Evolutionary conservation across 1,140 invertebrate species (phyloP), one percentile per base, ranked within the genome.

Genomic region (Thrips palmi): DNA sequence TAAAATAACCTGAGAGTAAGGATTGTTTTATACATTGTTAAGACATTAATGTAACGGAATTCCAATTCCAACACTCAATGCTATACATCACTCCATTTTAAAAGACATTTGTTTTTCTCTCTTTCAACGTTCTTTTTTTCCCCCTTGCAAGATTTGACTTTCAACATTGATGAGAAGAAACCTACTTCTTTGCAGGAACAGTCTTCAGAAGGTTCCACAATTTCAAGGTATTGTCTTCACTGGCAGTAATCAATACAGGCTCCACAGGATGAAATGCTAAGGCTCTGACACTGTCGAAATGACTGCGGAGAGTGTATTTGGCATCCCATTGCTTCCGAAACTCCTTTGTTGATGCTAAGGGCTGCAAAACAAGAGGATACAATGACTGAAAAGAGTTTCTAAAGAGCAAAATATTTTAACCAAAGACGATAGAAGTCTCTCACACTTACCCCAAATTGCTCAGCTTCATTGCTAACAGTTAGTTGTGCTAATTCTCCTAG

Each of bases 121-220:
- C n/a, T n/a, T n/a, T n/a, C n/a, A n/a, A n/a, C n/a, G n/a, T n/a
- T n/a, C n/a, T n/a, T n/a, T n/a, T n/a, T n/a, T n/a, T n/a, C n/a
- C n/a, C n/a, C n/a, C n/a, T n/a, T n/a, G n/a, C n/a, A n/a, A n/a
- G n/a, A n/a, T n/a, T n/a, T n/a, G n/a, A n/a, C n/a, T n/a, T n/a
- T n/a, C n/a, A n/a, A n/a, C n/a, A n/a, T n/a, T n/a, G n/a, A n/a
- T n/a, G n/a, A 34, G n/a, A 39, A 15, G 35, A 29, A 25, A 57
- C 52, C 52, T 60, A 89, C 73, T 94, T 94, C 70, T 97, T 97
- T 35, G 87, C 85, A 52, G 87, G 84, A 44, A 88, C 83, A 46
- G 92, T 94, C 65, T 94, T 96, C 56, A 94, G 87, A 48, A 98
- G 64, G 70, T 98, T 97, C 94, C 96, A 98, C 46, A 98, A 62